Percentiles rank a stretch among this genome's conserved stretches.
Evolutionary conservation across 2,113 vertebrate genomes (phyloP).

Genomic region (Microcebus jonahi): DNA sequence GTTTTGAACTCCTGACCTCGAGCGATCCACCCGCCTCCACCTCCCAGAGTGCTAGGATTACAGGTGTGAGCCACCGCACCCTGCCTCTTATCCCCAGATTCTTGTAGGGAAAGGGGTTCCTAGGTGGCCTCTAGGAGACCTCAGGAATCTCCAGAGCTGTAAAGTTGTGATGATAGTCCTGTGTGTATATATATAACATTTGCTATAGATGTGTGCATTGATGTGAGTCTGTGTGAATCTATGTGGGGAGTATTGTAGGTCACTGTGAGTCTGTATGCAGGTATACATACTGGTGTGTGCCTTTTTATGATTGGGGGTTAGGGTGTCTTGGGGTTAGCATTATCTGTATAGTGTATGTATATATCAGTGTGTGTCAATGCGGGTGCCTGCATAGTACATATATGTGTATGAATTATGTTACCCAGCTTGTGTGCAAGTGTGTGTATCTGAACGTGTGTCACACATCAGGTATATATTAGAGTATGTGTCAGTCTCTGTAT

Average conservation of each 20-base stretch:
- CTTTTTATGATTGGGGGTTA: not conserved
- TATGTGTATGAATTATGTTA: not conserved
- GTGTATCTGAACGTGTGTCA: not conserved
- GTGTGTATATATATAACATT: not conserved
- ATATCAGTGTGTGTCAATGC: not conserved
- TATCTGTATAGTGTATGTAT: not conserved
- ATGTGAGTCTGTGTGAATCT: not conserved
- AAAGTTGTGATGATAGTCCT: not conserved
- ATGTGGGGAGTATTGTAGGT: not conserved
- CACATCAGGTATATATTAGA: not conserved
- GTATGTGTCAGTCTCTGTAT: not conserved
- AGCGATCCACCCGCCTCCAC: no score
- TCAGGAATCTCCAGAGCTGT: not conserved
- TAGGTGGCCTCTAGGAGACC: not conserved
- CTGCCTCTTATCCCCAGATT: not conserved
- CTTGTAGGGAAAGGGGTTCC: not conserved
- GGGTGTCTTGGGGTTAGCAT: not conserved
- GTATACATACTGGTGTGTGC: not conserved
- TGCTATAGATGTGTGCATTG: not conserved
- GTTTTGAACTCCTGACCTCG: no score
- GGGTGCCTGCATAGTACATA: not conserved
- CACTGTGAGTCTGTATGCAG: not conserved
- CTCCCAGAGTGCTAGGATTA: no score
- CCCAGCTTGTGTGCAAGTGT: not conserved
- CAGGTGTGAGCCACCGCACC: no score